Evolutionary conservation across 2,888 invertebrate species (phyloP).

Genomic region (Hipparchia sbordonii): DNA sequence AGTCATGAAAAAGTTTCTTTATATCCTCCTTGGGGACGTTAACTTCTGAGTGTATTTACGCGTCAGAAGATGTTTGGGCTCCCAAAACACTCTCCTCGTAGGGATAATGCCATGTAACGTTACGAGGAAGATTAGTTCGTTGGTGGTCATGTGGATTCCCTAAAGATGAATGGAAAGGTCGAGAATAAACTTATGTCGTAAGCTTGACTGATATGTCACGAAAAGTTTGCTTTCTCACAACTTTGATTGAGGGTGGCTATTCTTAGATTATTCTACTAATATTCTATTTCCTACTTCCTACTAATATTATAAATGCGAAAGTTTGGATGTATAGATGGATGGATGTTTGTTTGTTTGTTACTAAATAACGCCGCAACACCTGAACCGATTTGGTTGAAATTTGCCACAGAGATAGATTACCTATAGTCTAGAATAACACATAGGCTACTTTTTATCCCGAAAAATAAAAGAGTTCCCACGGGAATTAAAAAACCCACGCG

Average conservation of each 20-base stretch:
- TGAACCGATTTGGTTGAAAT: no score
- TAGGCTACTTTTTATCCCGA: no score
- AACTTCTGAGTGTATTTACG: conserved; percentile 35
- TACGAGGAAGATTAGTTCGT: conserved; percentile 55
- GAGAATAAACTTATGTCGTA: conserved; percentile 43
- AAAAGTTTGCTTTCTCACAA: conserved; percentile 26
- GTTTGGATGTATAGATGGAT: no score
- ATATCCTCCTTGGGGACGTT: conserved; percentile 27
- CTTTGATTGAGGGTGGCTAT: not conserved
- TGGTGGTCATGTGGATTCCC: conserved; percentile 49
- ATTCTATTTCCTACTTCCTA: no score
- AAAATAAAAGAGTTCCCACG: no score
- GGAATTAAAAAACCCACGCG: no score
- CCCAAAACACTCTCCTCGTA: conserved; percentile 50
- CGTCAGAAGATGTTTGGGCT: conserved; percentile 48
- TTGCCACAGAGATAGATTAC: no score
- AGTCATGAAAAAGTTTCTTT: conserved; percentile 29
- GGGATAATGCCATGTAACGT: conserved; percentile 67
- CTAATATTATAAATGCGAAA: no score
- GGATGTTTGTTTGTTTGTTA: no score
- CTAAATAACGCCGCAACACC: no score
- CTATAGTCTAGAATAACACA: no score
- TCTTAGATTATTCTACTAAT: no score
- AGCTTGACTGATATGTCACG: conserved; percentile 45
- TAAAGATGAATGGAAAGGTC: conserved; percentile 64